Evolutionary conservation across 2,888 invertebrate species (phyloP).

Genomic region (Brenthis ino): DNA sequence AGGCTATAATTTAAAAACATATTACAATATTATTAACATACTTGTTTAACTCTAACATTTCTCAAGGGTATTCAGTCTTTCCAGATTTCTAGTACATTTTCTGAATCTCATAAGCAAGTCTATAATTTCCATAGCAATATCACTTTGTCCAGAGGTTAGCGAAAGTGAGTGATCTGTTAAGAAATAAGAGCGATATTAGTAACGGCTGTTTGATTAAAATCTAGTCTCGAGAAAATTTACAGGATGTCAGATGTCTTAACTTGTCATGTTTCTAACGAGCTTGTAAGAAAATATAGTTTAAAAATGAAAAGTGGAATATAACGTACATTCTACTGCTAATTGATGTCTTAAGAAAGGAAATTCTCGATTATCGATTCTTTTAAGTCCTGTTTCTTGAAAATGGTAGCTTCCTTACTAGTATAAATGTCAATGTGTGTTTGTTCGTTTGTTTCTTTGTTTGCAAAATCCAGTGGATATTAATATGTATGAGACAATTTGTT

Average conservation of each 20-base stretch:
- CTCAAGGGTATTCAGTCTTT: background rate
- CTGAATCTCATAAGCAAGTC: background rate
- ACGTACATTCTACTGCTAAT: background rate
- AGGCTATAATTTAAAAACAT: too few species aligned
- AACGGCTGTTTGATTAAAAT: conserved; percentile 24
- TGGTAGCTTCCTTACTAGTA: too few species aligned
- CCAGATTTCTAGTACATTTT: conserved; percentile 6
- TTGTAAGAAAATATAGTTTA: conserved; percentile 10
- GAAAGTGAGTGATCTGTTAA: conserved; percentile 19
- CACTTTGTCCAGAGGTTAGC: conserved; percentile 25
- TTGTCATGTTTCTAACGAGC: conserved; percentile 3
- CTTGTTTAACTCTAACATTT: background rate
- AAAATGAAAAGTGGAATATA: conserved; percentile 8
- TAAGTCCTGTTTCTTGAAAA: background rate
- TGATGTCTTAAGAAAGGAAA: background rate
- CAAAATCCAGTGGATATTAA: too few species aligned
- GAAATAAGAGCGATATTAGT: conserved; percentile 24
- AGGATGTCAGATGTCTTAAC: conserved; percentile 18
- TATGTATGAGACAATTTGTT: too few species aligned
- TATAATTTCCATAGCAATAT: conserved; percentile 11
- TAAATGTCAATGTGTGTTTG: too few species aligned
- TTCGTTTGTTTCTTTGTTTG: too few species aligned
- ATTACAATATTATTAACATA: too few species aligned
- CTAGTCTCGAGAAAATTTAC: conserved; percentile 22
- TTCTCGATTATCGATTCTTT: background rate